A percentile compares a stretch with the other conserved stretches of the same genome.
Evolutionary conservation across 2,888 invertebrate species (phyloP).

Genomic region (Liodrosophila aerea): DNA sequence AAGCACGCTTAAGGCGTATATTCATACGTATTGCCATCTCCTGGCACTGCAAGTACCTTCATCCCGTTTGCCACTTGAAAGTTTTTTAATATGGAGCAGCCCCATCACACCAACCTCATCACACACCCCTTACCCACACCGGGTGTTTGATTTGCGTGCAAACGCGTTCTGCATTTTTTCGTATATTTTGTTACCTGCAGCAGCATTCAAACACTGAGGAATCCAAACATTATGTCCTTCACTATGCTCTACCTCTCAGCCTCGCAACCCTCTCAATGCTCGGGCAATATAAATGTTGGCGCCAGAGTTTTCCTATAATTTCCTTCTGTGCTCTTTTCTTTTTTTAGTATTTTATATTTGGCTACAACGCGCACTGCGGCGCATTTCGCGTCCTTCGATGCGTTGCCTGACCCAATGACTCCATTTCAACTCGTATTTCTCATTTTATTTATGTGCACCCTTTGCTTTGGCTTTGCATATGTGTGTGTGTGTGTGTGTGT

Average conservation of each 20-base stretch:
- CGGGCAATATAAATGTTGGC: conserved; percentile 50
- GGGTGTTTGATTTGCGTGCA: conserved; percentile 48
- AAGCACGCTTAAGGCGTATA: conserved; percentile 5
- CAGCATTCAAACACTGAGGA: too few relatives aligned
- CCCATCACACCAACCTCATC: neutral
- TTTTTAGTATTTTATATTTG: neutral
- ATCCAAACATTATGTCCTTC: neutral
- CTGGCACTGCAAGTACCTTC: neutral
- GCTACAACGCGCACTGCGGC: too few relatives aligned
- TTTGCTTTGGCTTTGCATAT: neutral
- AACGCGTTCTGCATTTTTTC: conserved; percentile 37
- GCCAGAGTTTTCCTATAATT: conserved; percentile 35
- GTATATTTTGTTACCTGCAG: conserved; percentile 24
- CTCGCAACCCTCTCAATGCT: conserved; percentile 11
- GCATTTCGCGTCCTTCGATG: conserved; percentile 34
- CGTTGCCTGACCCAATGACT: conserved; percentile 60
- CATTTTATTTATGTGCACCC: neutral
- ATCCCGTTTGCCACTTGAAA: conserved; percentile 35
- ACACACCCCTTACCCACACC: neutral
- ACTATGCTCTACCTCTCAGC: neutral
- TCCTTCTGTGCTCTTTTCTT: neutral
- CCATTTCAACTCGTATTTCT: conserved; percentile 33
- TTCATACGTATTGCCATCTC: neutral
- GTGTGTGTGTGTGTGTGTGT: conserved; percentile 8
- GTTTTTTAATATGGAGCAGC: conserved; percentile 43